These are phyloP conservation scores for Apteryx owenii DNA, from an alignment of 2,113 vertebrate species.

Conservation along the genomic window DNA sequence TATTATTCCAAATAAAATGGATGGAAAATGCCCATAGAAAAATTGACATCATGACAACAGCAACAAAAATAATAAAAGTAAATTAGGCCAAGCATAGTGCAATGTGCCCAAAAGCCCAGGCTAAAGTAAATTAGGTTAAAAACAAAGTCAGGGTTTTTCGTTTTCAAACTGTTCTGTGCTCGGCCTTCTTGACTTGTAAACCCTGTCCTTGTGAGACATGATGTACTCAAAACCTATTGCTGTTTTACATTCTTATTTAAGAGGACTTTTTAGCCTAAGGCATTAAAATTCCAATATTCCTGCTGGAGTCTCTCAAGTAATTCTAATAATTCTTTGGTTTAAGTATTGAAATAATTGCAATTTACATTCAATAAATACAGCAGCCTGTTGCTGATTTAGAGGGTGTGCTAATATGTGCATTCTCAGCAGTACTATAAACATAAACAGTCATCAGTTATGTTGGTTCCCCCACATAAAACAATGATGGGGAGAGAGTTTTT, in stretches of 20 bases:
- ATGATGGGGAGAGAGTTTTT: background rate
- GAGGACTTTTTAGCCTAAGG: background rate
- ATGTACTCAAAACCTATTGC: background rate
- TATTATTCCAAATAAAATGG: background rate
- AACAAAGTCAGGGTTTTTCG: background rate
- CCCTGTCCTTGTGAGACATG: background rate
- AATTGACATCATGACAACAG: background rate
- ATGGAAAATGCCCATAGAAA: background rate
- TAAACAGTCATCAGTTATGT: background rate
- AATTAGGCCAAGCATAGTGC: background rate
- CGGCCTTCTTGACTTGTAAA: background rate
- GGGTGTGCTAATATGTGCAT: background rate
- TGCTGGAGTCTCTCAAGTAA: background rate
- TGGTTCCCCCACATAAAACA: background rate
- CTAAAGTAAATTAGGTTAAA: background rate
- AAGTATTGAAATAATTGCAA: conserved; percentile 7
- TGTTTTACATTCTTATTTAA: background rate
- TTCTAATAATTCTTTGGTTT: conserved; percentile 31
- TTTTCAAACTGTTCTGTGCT: background rate
- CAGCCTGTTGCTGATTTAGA: background rate
- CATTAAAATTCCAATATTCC: conserved; percentile 11
- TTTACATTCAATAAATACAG: background rate
- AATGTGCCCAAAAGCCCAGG: background rate
- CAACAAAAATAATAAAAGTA: background rate
- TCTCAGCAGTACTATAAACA: background rate